Base-by-base conservation (phyloP, 2,888 invertebrate genomes). In the Melangyna quadrimaculata region DNA sequence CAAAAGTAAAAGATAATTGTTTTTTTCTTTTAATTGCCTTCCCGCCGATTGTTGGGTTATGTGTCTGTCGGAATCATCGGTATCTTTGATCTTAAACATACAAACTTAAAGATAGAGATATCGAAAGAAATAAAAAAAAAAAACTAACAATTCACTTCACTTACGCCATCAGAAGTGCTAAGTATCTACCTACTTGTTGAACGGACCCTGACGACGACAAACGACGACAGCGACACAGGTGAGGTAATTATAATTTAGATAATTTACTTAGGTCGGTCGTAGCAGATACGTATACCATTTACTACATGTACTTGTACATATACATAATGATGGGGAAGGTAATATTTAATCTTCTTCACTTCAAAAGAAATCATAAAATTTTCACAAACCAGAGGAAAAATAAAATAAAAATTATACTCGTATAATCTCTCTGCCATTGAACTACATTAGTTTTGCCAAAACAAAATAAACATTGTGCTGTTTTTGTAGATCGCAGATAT, bases 41-140 rank as follows among this genome's bases (percentile, higher is more conserved):
- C 32, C 72, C 67, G 32, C 43, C 37, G 78, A 7, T 72, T 59
- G 35, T 51, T 67, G 19, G 19, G 10, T 67, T 51, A 10, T 35
- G 1, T 45, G 48, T 67, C 51, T 77, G 72, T 59, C 75, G 71
- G 75, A 72, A 77, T 72, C 67, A 71, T 72, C 81, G 71, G 80
- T 75, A 75, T 81, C 75, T 81, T 83, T 84, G 80, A 84, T 84
- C 79, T 80, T 40, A 61, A 53, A 57, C 32, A 69, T 8, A 78
- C 59, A 84, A 74, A 75, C 70, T 61, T 27, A 69, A 24, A n/a
- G 17, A 70, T 55, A 55, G n/a, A 55, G 40, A 55, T 57, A 55
- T 29, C 37, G 12, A 14, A 19, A 4, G 14, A 32, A 55, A 51
- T 40, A 27, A 55, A 14, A 19, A 4, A 19, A 32, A 55, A 51